Percentiles rank a stretch among this genome's conserved stretches.
Conservation (phyloP, 2,888 invertebrate species). For the Habrosyne pyritoides region DNA sequence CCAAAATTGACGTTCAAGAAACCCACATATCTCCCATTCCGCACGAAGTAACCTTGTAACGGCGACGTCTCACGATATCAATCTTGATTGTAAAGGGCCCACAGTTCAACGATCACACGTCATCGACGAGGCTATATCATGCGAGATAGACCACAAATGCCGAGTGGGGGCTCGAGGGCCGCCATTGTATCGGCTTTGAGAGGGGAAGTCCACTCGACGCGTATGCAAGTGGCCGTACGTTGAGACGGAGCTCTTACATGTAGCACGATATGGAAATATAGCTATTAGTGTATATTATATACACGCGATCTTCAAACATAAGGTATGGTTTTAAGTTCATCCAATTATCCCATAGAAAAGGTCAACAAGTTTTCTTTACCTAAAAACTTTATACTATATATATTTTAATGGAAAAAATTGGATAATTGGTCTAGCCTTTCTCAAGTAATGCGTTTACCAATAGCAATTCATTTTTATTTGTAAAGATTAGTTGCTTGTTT, state of each 20-base stretch:
- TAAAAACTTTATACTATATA: no score
- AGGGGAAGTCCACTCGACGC: slow-evolving; percentile 10
- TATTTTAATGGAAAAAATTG: no score
- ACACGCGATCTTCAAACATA: no score
- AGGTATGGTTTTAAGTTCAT: no score
- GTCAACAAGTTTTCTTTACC: no score
- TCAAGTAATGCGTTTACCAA: no score
- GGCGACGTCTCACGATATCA: not conserved
- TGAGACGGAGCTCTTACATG: slow-evolving; percentile 16
- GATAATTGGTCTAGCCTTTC: no score
- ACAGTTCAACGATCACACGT: slow-evolving; percentile 8
- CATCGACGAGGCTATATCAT: slow-evolving; percentile 18
- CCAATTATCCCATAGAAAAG: no score
- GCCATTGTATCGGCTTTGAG: slow-evolving; percentile 10
- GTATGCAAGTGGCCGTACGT: slow-evolving; percentile 28
- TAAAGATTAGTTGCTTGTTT: no score
- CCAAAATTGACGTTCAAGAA: not conserved
- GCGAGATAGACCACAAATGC: slow-evolving; percentile 26
- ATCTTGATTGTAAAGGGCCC: not conserved
- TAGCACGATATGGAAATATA: not conserved
- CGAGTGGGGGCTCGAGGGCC: slow-evolving; percentile 8
- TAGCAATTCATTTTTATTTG: no score
- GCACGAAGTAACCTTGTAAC: slow-evolving; percentile 4
- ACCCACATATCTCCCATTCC: not conserved
- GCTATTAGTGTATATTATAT: no score